Conservation (phyloP, 2,797 vertebrate species). For the Gymnocypris eckloni region DNA sequence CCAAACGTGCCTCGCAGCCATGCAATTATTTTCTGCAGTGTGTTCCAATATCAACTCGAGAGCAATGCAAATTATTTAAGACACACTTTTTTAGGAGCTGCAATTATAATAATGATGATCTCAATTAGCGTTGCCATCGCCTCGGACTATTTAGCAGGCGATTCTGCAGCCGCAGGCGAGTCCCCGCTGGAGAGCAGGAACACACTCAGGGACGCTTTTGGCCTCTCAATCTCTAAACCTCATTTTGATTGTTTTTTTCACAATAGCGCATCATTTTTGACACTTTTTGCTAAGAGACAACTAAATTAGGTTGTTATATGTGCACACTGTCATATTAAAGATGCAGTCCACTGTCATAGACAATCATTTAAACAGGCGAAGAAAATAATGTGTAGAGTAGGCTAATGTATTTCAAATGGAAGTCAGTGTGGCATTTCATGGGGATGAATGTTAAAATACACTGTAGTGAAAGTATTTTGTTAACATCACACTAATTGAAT, state of each 20-base stretch:
- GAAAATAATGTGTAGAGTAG: neutral
- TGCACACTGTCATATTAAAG: neutral
- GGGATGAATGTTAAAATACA: neutral
- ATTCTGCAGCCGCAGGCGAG: constrained; percentile 79
- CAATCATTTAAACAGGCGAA: neutral
- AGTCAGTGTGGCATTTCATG: neutral
- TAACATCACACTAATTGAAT: neutral
- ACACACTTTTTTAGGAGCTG: constrained; percentile 81
- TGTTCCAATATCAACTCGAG: constrained; percentile 84
- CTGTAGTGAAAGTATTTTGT: neutral
- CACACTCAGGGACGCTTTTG: constrained; percentile 63
- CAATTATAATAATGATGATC: constrained; percentile 90
- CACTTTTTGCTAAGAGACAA: neutral
- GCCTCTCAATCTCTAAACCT: constrained; percentile 45
- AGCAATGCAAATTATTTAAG: constrained; percentile 89
- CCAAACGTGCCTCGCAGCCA: constrained; percentile 78
- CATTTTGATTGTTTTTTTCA: neutral
- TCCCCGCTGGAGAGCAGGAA: constrained; percentile 73
- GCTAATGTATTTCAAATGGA: neutral
- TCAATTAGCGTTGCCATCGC: constrained; percentile 86
- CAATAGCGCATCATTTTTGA: neutral
- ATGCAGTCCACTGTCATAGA: neutral
- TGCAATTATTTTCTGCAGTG: constrained; percentile 84
- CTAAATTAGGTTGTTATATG: neutral
- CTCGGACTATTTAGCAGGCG: constrained; percentile 83